phyloP scores from a whole-genome alignment of 2,113 vertebrate species.

The Forbesichthys papilliferus region DNA sequence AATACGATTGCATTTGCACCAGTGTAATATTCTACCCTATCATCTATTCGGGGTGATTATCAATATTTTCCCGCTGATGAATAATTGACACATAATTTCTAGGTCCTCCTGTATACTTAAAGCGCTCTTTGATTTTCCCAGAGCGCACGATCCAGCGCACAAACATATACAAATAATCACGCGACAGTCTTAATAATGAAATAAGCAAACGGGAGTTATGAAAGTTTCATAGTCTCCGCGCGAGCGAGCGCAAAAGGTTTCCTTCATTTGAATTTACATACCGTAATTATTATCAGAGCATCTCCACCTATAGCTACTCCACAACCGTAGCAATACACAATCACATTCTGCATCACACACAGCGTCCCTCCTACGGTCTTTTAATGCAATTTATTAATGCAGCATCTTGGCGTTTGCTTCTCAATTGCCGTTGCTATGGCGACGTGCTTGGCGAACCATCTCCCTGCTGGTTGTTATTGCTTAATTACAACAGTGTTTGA shows the following conservation, averaged over 20 bases:
- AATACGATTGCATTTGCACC: neutral
- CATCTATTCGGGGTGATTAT: neutral
- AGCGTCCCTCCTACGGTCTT: no score
- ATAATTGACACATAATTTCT: neutral
- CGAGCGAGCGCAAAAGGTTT: neutral
- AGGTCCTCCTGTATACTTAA: neutral
- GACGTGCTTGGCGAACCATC: no score
- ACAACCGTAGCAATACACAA: constrained; percentile 4
- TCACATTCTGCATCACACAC: constrained; percentile 29
- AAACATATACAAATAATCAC: neutral
- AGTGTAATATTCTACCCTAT: neutral
- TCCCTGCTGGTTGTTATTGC: no score
- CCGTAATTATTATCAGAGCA: neutral
- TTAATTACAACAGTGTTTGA: no score
- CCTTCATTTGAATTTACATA: constrained; percentile 7
- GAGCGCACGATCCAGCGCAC: neutral
- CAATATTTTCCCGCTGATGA: neutral
- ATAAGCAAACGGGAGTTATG: constrained; percentile 8
- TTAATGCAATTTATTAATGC: no score
- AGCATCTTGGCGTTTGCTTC: no score
- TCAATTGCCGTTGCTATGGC: no score
- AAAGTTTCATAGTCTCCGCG: neutral
- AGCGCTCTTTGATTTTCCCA: neutral
- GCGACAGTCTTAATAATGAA: constrained; percentile 18
- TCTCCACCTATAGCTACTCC: constrained; percentile 2